Evolutionary conservation across 2,888 invertebrate species (phyloP), one percentile per base, ranked within the genome.

Genomic region (Tachina fera): DNA sequence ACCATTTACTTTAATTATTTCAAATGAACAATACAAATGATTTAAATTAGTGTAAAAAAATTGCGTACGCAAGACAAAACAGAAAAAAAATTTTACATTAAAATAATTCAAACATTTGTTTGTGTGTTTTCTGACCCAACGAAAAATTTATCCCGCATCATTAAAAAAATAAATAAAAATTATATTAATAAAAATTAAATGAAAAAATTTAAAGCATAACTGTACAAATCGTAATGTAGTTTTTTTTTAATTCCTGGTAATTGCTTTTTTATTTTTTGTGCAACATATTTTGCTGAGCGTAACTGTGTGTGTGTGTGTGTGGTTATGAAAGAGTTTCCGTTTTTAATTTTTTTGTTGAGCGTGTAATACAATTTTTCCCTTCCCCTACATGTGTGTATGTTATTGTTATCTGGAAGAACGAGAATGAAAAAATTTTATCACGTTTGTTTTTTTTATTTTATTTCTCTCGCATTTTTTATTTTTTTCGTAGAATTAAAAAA

Each of bases 1-100:
- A 45, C 71, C 53, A 79, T 79, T 71, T 56, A 72, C 65, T 79
- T 79, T 72, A 79, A 79, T 71, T 79, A 53, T 47, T 19, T 16
- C 14, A 56, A 22, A 22, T 79, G 13, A 13, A 14, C 31, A 4
- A 47, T 31, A 31, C 9, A 70, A n/a, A 70, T 61, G 53, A 41
- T 14, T 41, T 41, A 13, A 11, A 49, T 31, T n/a, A 11, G 10
- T 4, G 9, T 5, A 72, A 71, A 58, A 45, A 31, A 70, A 53
- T 9, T 11, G 31, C 3, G 22, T 22, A 22, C n/a, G n/a, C n/a
- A n/a, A n/a, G n/a, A n/a, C n/a, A n/a, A n/a, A n/a, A n/a, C n/a
- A n/a, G n/a, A 9, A 3, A 11, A 51, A 53, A 31, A 41, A 53
- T 11, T 5, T 51, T 31, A 13, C 13, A 13, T 2, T 3, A 51